A percentile compares a stretch with the other conserved stretches of the same genome.
phyloP scores from a whole-genome alignment of 2,113 vertebrate species.

The Hepsetus odoe region DNA sequence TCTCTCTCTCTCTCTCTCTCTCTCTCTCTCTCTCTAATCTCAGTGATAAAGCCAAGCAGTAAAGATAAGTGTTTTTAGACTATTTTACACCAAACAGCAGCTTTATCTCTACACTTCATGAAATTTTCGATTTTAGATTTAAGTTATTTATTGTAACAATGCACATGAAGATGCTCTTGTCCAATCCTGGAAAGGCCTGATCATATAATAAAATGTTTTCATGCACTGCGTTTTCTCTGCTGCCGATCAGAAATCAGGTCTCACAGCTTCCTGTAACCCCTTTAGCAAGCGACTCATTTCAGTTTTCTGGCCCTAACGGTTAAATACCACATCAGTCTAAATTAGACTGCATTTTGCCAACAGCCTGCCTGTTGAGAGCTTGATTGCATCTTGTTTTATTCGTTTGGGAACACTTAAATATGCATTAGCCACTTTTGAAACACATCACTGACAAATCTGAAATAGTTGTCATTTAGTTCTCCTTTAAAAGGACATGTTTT shows the following conservation, averaged over 20 bases:
- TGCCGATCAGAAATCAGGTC: not conserved
- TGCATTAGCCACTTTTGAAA: not conserved
- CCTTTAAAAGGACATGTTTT: not conserved
- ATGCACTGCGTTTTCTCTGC: not conserved
- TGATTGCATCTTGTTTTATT: conserved; percentile 4
- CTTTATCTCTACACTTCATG: too few species aligned
- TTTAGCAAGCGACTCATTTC: not conserved
- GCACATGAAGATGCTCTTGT: too few species aligned
- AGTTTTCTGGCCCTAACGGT: not conserved
- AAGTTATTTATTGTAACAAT: too few species aligned
- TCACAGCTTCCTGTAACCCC: not conserved
- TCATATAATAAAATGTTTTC: too few species aligned
- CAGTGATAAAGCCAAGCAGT: too few species aligned
- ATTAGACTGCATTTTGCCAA: not conserved
- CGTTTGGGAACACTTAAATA: not conserved
- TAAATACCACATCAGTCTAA: not conserved
- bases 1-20: too few species aligned
- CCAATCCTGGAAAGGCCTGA: too few species aligned
- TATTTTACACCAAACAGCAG: too few species aligned
- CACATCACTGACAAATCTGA: not conserved
- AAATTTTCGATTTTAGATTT: too few species aligned
- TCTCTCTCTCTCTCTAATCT: too few species aligned
- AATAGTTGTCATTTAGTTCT: not conserved
- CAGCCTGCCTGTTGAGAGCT: not conserved
- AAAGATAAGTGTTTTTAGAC: too few species aligned